Conservation (phyloP, 2,888 invertebrate genomes). For the Ditula angustiorana region DNA sequence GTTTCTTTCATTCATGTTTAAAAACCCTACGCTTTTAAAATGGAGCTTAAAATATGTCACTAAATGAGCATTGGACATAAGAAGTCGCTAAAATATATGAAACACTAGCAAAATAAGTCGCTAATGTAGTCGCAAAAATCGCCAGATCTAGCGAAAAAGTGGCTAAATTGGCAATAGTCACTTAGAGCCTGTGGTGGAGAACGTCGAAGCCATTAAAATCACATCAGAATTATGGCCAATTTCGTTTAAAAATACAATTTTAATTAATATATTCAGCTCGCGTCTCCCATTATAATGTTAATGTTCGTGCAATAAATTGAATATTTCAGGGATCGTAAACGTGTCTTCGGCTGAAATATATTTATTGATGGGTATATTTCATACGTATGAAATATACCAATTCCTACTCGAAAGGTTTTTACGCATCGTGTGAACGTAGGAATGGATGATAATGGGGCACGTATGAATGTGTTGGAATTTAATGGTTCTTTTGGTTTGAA, state of each 20-base stretch:
- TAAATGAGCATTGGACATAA: too few relatives aligned
- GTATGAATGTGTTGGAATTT: too few relatives aligned
- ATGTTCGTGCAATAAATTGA: slow-evolving; percentile 4
- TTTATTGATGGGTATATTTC: slow-evolving; percentile 4
- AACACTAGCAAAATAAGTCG: too few relatives aligned
- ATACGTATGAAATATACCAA: too few relatives aligned
- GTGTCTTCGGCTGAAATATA: slow-evolving; percentile 14
- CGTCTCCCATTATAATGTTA: slow-evolving; percentile 1
- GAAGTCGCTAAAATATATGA: too few relatives aligned
- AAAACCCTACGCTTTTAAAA: too few relatives aligned
- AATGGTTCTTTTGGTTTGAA: too few relatives aligned
- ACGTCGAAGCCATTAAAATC: neutral
- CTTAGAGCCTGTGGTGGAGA: too few relatives aligned
- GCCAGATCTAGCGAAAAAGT: too few relatives aligned
- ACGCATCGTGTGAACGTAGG: neutral
- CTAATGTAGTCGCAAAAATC: too few relatives aligned
- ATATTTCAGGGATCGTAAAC: slow-evolving; percentile 7
- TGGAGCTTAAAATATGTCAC: too few relatives aligned
- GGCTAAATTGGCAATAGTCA: too few relatives aligned
- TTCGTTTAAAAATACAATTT: neutral
- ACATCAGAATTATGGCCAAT: neutral
- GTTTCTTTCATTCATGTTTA: neutral
- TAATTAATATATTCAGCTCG: neutral
- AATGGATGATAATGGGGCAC: neutral
- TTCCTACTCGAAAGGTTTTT: neutral